phyloP scores from a whole-genome alignment of 2,113 vertebrate species.

The Morone saxatilis region DNA sequence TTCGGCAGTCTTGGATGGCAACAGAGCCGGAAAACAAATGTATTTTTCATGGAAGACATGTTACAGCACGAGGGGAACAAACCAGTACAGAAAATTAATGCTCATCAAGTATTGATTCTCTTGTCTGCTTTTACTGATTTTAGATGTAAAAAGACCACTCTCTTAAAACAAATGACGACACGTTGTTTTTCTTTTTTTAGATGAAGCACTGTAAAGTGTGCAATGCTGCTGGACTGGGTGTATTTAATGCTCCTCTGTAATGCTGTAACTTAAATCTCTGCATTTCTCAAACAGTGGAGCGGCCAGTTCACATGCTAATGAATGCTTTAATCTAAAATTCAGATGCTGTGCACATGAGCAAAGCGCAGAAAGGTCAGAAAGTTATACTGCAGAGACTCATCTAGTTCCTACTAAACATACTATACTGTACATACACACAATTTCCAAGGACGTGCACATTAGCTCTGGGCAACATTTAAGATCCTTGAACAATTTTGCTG shows the following conservation, averaged over 20 bases:
- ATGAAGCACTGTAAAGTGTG: not conserved
- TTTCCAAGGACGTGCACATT: conserved; percentile 23
- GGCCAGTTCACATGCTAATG: conserved; percentile 27
- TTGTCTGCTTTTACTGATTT: conserved; percentile 48
- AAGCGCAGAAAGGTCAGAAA: conserved; percentile 34
- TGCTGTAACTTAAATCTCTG: conserved; percentile 8
- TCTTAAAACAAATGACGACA: conserved; percentile 34
- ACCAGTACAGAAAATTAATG: conserved; percentile 58
- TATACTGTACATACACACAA: not conserved
- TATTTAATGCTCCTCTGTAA: conserved; percentile 28
- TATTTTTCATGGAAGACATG: conserved; percentile 72
- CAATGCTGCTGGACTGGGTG: not conserved
- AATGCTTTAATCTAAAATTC: conserved; percentile 36
- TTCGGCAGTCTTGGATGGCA: conserved; percentile 63
- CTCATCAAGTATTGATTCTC: conserved; percentile 64
- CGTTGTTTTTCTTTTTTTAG: not conserved
- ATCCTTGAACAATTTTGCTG: conserved; percentile 58
- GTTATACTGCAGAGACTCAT: conserved; percentile 31
- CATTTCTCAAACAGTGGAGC: conserved; percentile 1
- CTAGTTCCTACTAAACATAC: conserved; percentile 21
- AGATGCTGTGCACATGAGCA: conserved; percentile 25
- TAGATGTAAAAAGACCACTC: conserved; percentile 48
- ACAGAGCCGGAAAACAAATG: conserved; percentile 66
- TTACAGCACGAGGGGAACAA: conserved; percentile 50
- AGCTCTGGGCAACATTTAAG: conserved; percentile 49